These are phyloP conservation scores for Chymomyza costata DNA, from an alignment of 1,140 invertebrate species.

Conservation along the genomic window DNA sequence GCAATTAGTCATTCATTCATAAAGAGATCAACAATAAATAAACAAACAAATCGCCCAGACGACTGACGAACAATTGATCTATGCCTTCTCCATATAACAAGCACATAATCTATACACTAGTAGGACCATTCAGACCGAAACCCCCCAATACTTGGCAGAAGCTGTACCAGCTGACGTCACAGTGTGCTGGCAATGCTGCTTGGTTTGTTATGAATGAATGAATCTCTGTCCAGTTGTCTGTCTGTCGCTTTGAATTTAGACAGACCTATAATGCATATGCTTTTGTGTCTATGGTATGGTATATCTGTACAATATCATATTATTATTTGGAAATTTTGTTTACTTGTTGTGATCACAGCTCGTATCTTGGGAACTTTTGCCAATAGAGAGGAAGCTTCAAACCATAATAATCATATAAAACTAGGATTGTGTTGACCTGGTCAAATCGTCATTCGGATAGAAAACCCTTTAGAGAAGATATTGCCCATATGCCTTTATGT, in stretches of 20 bases:
- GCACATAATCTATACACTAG: slow-evolving; percentile 17
- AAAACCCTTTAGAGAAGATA: too few relatives aligned
- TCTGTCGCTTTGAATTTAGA: too few relatives aligned
- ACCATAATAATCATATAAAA: too few relatives aligned
- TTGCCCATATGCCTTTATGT: too few relatives aligned
- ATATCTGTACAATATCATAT: slow-evolving; percentile 56
- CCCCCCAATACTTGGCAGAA: slow-evolving; percentile 13
- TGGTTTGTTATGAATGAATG: slow-evolving; percentile 43
- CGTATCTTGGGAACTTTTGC: too few relatives aligned
- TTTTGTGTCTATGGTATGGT: slow-evolving; percentile 13
- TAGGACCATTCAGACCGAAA: slow-evolving; percentile 1
- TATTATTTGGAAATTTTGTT: slow-evolving; percentile 48
- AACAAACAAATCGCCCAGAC: slow-evolving; percentile 55
- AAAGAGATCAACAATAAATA: slow-evolving; percentile 57
- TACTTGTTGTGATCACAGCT: slow-evolving; percentile 51
- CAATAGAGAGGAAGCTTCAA: too few relatives aligned
- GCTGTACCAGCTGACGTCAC: slow-evolving; percentile 30
- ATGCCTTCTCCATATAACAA: slow-evolving; percentile 26
- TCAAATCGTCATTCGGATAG: too few relatives aligned
- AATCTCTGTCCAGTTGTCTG: too few relatives aligned
- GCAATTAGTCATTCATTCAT: slow-evolving; percentile 70
- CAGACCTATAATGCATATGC: slow-evolving; percentile 1
- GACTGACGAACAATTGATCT: slow-evolving; percentile 66
- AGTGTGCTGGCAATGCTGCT: not conserved
- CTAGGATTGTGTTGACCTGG: too few relatives aligned